phyloP scores from a whole-genome alignment of 1,140 invertebrate genomes.

The Callitettix versicolor region DNA sequence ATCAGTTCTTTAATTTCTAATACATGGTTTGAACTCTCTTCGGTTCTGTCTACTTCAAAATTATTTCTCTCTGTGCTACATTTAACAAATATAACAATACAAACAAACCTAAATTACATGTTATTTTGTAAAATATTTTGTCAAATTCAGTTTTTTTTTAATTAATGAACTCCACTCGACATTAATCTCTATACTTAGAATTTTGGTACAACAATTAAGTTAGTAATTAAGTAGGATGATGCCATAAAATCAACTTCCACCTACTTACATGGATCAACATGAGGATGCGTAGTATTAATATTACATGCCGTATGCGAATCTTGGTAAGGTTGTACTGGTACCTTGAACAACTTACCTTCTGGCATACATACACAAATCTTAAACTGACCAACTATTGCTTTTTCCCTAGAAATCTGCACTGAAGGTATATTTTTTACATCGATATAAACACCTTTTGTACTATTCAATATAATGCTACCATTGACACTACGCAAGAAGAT shows the following conservation, averaged over 20 bases:
- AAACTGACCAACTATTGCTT: conserved; percentile 43
- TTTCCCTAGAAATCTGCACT: conserved; percentile 7
- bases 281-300: conserved; percentile 28
- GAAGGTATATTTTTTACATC: conserved; percentile 61
- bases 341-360: conserved; percentile 64
- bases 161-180: too few relatives aligned
- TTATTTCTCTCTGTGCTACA: too few relatives aligned
- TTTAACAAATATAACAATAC: too few relatives aligned
- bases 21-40: too few relatives aligned
- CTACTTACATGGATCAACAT: conserved; percentile 55
- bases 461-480: conserved; percentile 59
- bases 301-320: conserved; percentile 28
- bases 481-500: conserved; percentile 68
- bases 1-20: too few relatives aligned
- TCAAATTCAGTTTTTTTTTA: too few relatives aligned
- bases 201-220: too few relatives aligned
- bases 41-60: too few relatives aligned
- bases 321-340: conserved; percentile 47
- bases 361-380: conserved; percentile 85
- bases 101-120: too few relatives aligned
- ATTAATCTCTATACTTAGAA: too few relatives aligned
- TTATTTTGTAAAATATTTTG: too few relatives aligned
- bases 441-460: conserved; percentile 56
- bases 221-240: too few relatives aligned
- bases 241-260: conserved; percentile 23